phyloP scores from a whole-genome alignment of 64 coral and sea anemone species.

The Cladopsammia gracilis region DNA sequence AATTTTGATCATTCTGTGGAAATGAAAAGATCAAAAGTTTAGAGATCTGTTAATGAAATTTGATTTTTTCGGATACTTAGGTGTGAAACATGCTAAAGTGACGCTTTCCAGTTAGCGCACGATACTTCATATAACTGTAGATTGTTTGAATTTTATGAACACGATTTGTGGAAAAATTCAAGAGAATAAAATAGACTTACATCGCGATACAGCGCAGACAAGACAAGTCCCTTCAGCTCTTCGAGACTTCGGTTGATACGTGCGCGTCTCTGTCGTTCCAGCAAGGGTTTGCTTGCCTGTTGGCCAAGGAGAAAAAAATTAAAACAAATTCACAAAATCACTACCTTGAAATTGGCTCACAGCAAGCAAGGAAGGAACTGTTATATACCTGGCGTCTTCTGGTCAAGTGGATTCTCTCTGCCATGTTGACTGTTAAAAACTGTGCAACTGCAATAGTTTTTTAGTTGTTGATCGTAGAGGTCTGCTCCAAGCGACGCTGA shows the following conservation, averaged over 20 bases:
- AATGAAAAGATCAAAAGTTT: not conserved
- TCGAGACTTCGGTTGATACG: constrained; percentile 73
- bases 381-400: constrained; percentile 33
- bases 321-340: not conserved
- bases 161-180: not conserved
- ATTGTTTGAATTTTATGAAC: not conserved
- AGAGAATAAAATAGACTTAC: constrained; percentile 9
- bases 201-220: constrained; percentile 65
- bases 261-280: constrained; percentile 74
- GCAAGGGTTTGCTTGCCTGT: constrained; percentile 72
- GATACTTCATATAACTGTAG: not conserved
- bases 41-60: constrained; percentile 27
- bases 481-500: constrained; percentile 4
- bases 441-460: not conserved
- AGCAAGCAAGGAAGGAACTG: not conserved
- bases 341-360: not conserved
- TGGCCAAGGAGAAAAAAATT: not conserved
- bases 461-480: not conserved
- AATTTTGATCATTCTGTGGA: constrained; percentile 79
- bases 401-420: constrained; percentile 8
- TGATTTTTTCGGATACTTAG: not conserved
- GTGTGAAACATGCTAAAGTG: not conserved
- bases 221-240: constrained; percentile 62
- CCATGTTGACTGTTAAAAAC: not conserved
- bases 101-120: not conserved